phyloP scores from a whole-genome alignment of 1,140 invertebrate genomes.

The Globodera ellingtonae region DNA sequence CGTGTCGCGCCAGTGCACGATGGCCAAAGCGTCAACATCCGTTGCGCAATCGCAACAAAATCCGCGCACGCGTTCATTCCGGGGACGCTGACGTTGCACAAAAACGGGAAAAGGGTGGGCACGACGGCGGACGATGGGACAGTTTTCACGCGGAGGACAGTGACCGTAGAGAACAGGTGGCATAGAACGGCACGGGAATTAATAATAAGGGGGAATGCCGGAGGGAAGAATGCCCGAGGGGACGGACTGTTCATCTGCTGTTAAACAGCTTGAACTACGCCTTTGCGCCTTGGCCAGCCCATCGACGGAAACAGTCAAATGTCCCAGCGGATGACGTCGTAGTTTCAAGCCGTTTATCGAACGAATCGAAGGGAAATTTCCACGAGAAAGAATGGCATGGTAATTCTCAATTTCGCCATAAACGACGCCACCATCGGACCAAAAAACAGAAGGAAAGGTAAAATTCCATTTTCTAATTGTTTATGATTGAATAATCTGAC shows the following conservation, averaged over 20 bases:
- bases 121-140: conserved; percentile 4
- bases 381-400: background rate
- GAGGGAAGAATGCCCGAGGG: background rate
- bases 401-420: background rate
- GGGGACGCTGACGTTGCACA: conserved; percentile 23
- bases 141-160: conserved; percentile 5
- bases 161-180: conserved; percentile 14
- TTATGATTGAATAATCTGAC: too few species aligned
- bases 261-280: conserved; percentile 3
- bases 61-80: conserved; percentile 19
- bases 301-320: background rate
- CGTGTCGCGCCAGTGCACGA: conserved; percentile 12
- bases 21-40: conserved; percentile 2
- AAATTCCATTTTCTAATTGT: background rate
- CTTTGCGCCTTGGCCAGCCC: background rate
- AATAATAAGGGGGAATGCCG: background rate
- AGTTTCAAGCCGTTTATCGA: background rate
- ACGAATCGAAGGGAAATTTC: background rate
- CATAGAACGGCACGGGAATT: background rate
- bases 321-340: background rate
- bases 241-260: background rate
- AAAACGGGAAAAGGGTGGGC: conserved; percentile 23
- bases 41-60: conserved; percentile 20
- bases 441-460: background rate
- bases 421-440: background rate